Evolutionary conservation across 2,888 invertebrate genomes (phyloP).

Genomic region (Agrilus biguttatus): DNA sequence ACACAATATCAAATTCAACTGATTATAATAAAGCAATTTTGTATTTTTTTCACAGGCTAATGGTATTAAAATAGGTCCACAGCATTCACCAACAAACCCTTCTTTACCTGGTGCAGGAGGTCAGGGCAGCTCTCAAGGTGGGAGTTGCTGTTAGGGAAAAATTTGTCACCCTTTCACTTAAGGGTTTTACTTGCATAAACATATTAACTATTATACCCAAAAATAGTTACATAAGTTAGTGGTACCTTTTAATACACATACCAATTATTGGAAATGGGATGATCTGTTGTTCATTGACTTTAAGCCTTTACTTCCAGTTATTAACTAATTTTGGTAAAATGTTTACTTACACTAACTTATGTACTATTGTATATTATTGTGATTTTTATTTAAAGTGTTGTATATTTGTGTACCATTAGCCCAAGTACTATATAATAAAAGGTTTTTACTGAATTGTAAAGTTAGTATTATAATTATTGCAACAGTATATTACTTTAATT

Average conservation of each 20-base stretch:
- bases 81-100: slow-evolving; percentile 86
- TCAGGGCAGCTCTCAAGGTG: slow-evolving; percentile 67
- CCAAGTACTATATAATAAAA: slow-evolving; percentile 6
- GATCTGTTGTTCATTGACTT: too few relatives aligned
- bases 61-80: slow-evolving; percentile 98
- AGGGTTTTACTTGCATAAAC: slow-evolving; percentile 2
- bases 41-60: slow-evolving; percentile 64
- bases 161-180: slow-evolving; percentile 11
- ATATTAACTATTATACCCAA: too few relatives aligned
- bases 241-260: slow-evolving; percentile 1
- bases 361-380: slow-evolving; percentile 15
- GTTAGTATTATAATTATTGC: too few relatives aligned
- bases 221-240: slow-evolving; percentile 10
- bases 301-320: neutral
- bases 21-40: neutral
- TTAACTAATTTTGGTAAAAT: slow-evolving; percentile 1
- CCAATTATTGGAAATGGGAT: too few relatives aligned
- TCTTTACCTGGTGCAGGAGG: slow-evolving; percentile 66
- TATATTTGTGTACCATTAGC: slow-evolving; percentile 14
- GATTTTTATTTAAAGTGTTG: slow-evolving; percentile 17
- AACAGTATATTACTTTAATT: slow-evolving; percentile 1
- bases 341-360: slow-evolving; percentile 13
- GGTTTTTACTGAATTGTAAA: too few relatives aligned
- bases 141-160: slow-evolving; percentile 74
- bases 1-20: neutral